Percentiles rank a stretch among this genome's conserved stretches.
phyloP scores from a whole-genome alignment of 2,797 vertebrate genomes.

The Gallinago stenura region DNA sequence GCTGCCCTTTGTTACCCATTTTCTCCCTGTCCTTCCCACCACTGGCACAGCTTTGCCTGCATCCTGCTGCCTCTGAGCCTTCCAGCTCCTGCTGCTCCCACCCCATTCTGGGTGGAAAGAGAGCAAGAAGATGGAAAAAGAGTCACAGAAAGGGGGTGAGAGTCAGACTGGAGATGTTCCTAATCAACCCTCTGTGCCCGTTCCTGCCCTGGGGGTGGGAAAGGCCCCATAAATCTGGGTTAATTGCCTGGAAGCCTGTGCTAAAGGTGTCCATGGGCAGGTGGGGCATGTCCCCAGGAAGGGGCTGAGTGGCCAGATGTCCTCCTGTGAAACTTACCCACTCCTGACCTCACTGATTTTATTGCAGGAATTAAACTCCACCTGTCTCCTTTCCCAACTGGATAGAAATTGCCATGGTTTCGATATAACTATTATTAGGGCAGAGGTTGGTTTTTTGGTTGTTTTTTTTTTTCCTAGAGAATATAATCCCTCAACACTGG shows the following conservation, averaged over 20 bases:
- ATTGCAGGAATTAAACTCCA: background rate
- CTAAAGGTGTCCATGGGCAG: background rate
- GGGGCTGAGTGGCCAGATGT: background rate
- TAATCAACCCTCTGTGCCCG: accelerated
- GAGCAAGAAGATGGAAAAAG: background rate
- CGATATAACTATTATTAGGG: background rate
- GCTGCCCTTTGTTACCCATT: background rate
- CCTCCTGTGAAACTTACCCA: background rate
- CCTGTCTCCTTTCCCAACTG: background rate
- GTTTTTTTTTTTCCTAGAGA: background rate
- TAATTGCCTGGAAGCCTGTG: background rate
- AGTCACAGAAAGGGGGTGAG: background rate
- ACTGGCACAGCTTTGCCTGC: background rate
- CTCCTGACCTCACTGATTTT: background rate
- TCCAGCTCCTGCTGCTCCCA: background rate
- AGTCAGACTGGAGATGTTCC: background rate
- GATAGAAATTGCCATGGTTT: background rate
- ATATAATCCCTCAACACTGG: background rate
- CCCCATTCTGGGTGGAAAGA: background rate
- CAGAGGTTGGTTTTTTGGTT: no score
- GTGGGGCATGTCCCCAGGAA: background rate
- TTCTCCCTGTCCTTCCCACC: background rate
- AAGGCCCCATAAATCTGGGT: background rate
- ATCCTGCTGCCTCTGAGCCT: background rate
- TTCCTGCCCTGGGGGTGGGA: conserved; percentile 6